These are phyloP conservation scores for Chrysodeixis includens DNA, from an alignment of 2,888 invertebrate genomes.

Conservation along the genomic window DNA sequence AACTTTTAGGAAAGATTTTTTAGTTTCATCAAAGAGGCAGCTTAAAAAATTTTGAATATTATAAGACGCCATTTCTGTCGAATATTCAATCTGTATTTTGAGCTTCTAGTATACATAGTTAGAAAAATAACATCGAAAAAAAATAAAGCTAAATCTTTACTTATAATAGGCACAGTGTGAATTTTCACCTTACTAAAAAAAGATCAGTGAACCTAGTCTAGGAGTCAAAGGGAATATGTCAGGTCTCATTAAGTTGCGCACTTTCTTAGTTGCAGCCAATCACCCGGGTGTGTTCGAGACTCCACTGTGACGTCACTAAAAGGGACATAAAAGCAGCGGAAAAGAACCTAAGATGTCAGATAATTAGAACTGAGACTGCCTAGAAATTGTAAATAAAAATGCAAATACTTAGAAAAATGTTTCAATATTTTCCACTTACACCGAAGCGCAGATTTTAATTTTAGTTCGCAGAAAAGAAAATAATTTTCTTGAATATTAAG, in stretches of 20 bases:
- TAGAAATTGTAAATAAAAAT: not conserved
- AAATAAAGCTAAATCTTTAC: too few species aligned
- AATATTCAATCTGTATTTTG: too few species aligned
- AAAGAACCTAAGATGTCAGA: slow-evolving; percentile 57
- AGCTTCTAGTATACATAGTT: too few species aligned
- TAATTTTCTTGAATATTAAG: not conserved
- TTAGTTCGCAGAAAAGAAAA: not conserved
- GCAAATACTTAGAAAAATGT: not conserved
- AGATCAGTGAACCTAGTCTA: too few species aligned
- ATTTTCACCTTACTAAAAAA: too few species aligned
- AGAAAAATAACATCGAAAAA: too few species aligned
- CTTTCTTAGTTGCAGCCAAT: slow-evolving; percentile 22
- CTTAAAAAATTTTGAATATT: too few species aligned
- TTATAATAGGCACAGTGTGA: too few species aligned
- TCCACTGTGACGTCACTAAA: slow-evolving; percentile 28
- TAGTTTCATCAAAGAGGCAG: too few species aligned
- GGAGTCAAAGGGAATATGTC: too few species aligned
- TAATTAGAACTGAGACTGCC: not conserved
- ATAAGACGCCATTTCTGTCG: too few species aligned
- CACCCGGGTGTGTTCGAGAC: slow-evolving; percentile 30
- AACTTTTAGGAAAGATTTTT: too few species aligned
- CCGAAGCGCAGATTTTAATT: not conserved
- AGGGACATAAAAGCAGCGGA: slow-evolving; percentile 57
- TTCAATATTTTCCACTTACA: not conserved
- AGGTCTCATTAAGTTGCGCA: not conserved